Conservation (phyloP, 2,113 vertebrate species). For the Ellobius talpinus region DNA sequence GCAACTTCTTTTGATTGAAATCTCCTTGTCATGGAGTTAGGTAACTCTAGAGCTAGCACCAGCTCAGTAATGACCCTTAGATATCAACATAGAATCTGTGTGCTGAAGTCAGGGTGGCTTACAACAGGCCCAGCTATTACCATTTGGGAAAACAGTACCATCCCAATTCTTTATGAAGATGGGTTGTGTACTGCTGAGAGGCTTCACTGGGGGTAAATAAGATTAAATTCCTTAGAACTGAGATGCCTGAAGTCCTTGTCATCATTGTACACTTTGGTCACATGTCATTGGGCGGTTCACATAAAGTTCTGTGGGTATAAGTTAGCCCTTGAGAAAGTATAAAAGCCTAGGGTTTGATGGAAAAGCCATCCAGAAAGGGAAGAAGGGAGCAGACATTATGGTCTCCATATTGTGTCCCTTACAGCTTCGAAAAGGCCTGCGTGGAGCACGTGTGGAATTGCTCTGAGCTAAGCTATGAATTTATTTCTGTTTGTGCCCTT, state of each 20-base stretch:
- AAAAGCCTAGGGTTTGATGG: not conserved
- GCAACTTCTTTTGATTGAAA: not conserved
- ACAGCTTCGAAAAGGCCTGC: not conserved
- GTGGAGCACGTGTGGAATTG: fast-evolving
- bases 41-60: not conserved
- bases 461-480: not conserved
- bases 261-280: not conserved
- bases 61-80: not conserved
- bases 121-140: not conserved
- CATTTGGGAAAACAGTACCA: not conserved
- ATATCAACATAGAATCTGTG: not conserved
- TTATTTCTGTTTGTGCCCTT: not conserved
- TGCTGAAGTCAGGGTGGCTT: no score
- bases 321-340: not conserved
- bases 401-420: not conserved
- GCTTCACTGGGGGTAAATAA: no score
- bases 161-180: not conserved
- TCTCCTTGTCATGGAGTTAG: not conserved
- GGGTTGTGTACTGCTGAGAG: not conserved
- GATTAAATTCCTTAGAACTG: not conserved
- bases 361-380: not conserved
- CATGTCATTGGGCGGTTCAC: not conserved
- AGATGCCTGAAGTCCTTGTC: not conserved
- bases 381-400: fast-evolving
- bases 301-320: not conserved